Evolutionary conservation across 2,797 vertebrate species (phyloP).

Genomic region (Helarctos malayanus): DNA sequence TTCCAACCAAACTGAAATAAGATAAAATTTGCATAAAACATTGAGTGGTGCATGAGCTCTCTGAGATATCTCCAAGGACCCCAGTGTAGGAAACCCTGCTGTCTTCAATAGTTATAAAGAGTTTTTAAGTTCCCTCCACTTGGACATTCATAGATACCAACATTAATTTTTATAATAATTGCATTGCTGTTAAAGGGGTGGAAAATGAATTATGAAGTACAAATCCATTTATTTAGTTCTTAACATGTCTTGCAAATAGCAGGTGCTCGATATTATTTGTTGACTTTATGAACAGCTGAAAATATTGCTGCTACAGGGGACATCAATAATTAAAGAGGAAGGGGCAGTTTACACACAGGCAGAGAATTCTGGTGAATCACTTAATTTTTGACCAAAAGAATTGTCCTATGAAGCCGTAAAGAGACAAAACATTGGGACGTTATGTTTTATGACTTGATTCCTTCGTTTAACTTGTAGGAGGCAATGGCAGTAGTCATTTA

Average conservation of each 20-base stretch:
- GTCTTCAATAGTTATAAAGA: background rate
- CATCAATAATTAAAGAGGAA: background rate
- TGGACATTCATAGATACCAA: background rate
- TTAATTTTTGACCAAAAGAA: slow-evolving; percentile 2
- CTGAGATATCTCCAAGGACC: background rate
- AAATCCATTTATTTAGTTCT: background rate
- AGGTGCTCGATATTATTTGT: background rate
- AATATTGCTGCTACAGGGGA: background rate
- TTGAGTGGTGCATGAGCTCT: background rate
- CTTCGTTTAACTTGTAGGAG: background rate
- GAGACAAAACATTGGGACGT: background rate
- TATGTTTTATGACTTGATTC: slow-evolving; percentile 1
- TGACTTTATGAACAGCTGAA: background rate
- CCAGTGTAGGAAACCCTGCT: background rate
- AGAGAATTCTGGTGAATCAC: slow-evolving; percentile 30
- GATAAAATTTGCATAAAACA: background rate
- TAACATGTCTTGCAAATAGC: background rate
- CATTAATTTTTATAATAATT: slow-evolving; percentile 13
- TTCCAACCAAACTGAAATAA: background rate
- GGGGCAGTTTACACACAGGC: background rate
- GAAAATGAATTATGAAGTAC: slow-evolving; percentile 2
- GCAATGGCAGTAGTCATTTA: slow-evolving; percentile 45
- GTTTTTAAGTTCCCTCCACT: background rate
- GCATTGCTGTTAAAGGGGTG: background rate
- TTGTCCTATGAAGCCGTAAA: background rate